Conservation (phyloP, 1,140 invertebrate genomes). For the Drosophila mayri region DNA sequence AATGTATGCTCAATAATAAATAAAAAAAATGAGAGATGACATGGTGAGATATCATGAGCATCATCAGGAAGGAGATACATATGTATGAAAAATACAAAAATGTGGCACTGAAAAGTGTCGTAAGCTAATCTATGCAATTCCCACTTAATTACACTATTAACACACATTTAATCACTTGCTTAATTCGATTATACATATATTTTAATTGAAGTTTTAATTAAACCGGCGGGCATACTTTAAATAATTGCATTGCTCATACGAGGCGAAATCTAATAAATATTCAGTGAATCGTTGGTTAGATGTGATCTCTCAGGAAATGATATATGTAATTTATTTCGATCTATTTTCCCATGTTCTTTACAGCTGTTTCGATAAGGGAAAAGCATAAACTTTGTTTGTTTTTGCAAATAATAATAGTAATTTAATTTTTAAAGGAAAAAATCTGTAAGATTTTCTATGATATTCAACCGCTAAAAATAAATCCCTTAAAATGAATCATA, state of each 20-base stretch:
- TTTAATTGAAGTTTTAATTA: slow-evolving; percentile 31
- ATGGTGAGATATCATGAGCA: not conserved
- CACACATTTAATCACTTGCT: slow-evolving; percentile 21
- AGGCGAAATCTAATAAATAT: slow-evolving; percentile 19
- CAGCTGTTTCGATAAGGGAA: not conserved
- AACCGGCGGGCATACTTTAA: not conserved
- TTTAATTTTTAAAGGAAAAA: not conserved
- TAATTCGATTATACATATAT: slow-evolving; percentile 42
- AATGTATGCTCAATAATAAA: slow-evolving; percentile 32
- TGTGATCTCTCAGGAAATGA: not conserved
- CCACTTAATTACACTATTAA: slow-evolving; percentile 17
- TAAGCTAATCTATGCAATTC: slow-evolving; percentile 10
- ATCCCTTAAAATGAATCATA: not conserved
- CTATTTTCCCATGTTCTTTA: slow-evolving; percentile 11
- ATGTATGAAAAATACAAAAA: slow-evolving; percentile 1
- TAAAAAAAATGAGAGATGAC: not conserved
- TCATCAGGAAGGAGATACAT: not conserved
- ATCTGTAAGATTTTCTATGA: not conserved
- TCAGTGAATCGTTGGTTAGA: slow-evolving; percentile 9
- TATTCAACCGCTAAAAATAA: not conserved
- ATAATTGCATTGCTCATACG: slow-evolving; percentile 24
- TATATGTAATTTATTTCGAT: not conserved
- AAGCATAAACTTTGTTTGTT: not conserved
- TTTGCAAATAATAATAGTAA: not conserved
- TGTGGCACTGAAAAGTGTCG: slow-evolving; percentile 4